phyloP scores from a whole-genome alignment of 2,113 vertebrate genomes.

The Neodon shergylaensis region DNA sequence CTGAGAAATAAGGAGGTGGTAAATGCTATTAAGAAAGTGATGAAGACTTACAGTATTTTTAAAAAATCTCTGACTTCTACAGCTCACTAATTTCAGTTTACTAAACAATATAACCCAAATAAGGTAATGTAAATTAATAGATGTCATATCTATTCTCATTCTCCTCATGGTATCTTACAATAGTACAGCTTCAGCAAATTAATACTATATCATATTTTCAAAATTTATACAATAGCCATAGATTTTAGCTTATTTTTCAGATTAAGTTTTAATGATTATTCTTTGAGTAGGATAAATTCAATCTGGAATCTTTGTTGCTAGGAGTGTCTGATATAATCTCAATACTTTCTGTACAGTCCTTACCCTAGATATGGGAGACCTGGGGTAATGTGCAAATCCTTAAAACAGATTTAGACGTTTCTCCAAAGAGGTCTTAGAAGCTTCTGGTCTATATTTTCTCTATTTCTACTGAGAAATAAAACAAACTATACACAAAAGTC shows the following conservation, averaged over 20 bases:
- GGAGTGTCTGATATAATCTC: neutral
- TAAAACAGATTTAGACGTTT: too few species aligned
- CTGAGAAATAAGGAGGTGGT: constrained; percentile 75
- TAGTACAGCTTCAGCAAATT: neutral
- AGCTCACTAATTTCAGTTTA: neutral
- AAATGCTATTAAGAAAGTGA: constrained; percentile 54
- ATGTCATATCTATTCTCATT: neutral
- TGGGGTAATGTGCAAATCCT: neutral
- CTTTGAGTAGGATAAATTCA: neutral
- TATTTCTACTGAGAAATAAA: too few species aligned
- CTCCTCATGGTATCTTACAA: neutral
- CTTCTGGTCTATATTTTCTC: too few species aligned
- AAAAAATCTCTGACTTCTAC: neutral
- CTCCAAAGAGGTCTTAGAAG: too few species aligned
- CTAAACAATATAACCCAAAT: neutral
- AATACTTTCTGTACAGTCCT: neutral
- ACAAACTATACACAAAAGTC: too few species aligned
- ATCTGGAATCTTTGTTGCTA: neutral
- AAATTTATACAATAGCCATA: neutral
- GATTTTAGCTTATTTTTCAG: neutral
- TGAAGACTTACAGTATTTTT: neutral
- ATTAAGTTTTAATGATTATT: neutral
- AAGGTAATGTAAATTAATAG: neutral
- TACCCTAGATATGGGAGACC: neutral
- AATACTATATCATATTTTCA: neutral